Percentiles rank a stretch among this genome's conserved stretches.
Evolutionary conservation across 1,140 invertebrate species (phyloP).

Genomic region (Periplaneta americana): DNA sequence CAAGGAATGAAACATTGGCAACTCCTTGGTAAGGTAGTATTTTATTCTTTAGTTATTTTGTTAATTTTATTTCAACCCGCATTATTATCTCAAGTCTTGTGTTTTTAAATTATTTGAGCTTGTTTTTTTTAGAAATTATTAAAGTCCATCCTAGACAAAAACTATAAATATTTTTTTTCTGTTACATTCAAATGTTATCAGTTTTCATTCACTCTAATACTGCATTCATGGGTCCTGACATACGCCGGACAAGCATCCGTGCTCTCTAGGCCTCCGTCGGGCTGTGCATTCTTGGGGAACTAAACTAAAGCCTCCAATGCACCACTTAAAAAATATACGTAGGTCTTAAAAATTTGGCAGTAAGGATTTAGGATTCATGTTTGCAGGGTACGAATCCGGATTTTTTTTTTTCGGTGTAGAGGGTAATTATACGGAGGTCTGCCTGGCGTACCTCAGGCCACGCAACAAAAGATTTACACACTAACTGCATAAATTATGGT

Average conservation of each 20-base stretch:
- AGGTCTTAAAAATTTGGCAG: neutral
- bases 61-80: constrained; percentile 14
- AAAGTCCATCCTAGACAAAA: constrained; percentile 10
- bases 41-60: neutral
- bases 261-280: neutral
- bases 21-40: neutral
- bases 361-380: neutral
- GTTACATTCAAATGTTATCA: constrained; percentile 4
- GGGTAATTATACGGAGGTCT: neutral
- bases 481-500: neutral
- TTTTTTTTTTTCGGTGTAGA: neutral
- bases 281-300: neutral
- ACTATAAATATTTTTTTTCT: constrained; percentile 9
- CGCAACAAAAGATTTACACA: neutral
- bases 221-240: neutral
- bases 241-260: neutral
- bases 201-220: constrained; percentile 3
- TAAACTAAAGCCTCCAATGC: neutral
- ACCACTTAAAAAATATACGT: neutral
- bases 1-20: neutral
- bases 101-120: constrained; percentile 13
- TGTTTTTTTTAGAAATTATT: constrained; percentile 12
- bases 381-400: neutral
- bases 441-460: neutral
- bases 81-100: constrained; percentile 14